A percentile compares a stretch with the other conserved stretches of the same genome.
Conservation (phyloP, 2,888 invertebrate species). For the Minunthozetes semirufus region DNA sequence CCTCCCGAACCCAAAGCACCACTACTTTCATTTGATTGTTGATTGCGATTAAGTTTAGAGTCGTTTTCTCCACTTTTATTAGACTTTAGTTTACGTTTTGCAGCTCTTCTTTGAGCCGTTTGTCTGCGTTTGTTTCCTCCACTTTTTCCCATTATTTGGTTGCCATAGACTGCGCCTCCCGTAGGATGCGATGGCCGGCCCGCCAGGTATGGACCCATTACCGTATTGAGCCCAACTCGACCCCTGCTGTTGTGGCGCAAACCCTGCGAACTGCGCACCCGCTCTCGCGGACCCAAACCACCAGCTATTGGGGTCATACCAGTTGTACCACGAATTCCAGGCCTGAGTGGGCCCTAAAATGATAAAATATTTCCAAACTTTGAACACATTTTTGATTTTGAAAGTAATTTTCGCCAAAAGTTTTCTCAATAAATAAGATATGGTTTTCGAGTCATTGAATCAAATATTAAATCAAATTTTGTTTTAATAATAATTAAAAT, state of each 20-base stretch:
- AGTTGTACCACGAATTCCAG: constrained; percentile 34
- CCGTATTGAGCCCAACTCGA: constrained; percentile 22
- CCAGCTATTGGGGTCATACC: constrained; percentile 33
- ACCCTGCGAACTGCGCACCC: constrained; percentile 22
- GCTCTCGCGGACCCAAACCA: constrained; percentile 23
- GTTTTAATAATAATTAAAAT: background rate
- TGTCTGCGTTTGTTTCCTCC: constrained; percentile 25
- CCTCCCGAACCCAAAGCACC: constrained; percentile 22
- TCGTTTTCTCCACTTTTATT: constrained; percentile 28
- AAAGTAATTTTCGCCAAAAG: background rate
- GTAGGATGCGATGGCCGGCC: constrained; percentile 23
- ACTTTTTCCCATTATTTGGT: constrained; percentile 23
- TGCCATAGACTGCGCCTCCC: constrained; percentile 15
- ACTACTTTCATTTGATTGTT: constrained; percentile 28
- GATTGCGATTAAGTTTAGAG: constrained; percentile 25
- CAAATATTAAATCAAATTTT: background rate
- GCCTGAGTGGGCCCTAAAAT: constrained; percentile 23
- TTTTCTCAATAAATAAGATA: background rate
- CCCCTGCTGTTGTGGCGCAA: constrained; percentile 24
- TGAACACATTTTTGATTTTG: background rate
- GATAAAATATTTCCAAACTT: background rate
- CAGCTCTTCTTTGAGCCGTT: constrained; percentile 28
- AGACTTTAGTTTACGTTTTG: constrained; percentile 26
- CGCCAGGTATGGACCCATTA: constrained; percentile 8
- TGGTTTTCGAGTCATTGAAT: background rate